These are phyloP conservation scores for Spinibarbus caldwelli DNA, from an alignment of 2,797 vertebrate species.

Conservation along the genomic window DNA sequence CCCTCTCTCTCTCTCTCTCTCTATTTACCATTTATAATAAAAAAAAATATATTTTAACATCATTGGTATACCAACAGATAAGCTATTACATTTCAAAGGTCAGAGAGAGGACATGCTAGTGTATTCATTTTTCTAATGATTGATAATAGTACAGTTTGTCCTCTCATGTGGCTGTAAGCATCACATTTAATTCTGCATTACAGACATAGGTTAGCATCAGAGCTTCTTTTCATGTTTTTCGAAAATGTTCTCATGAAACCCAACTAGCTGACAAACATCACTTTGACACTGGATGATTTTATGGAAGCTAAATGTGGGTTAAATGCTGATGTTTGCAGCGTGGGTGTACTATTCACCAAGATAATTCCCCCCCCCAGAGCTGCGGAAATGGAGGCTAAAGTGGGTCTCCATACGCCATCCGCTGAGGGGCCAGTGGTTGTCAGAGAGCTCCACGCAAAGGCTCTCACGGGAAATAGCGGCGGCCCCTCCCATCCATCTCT, in stretches of 20 bases:
- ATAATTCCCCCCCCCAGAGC: slow-evolving; percentile 31
- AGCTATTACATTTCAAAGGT: background rate
- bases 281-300: slow-evolving; percentile 53
- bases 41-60: background rate
- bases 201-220: no score
- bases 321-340: slow-evolving; percentile 66
- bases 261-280: slow-evolving; percentile 25
- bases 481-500: slow-evolving; percentile 49
- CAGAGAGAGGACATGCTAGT: background rate
- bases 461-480: slow-evolving; percentile 48
- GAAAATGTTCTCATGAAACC: slow-evolving; percentile 7
- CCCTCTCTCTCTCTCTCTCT: no score
- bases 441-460: slow-evolving; percentile 23
- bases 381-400: slow-evolving; percentile 47
- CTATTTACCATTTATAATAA: background rate
- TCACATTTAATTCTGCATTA: no score
- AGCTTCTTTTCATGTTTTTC: background rate
- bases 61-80: background rate
- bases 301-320: slow-evolving; percentile 65
- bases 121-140: no score
- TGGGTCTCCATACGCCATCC: slow-evolving; percentile 48
- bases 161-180: no score
- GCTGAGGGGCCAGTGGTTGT: slow-evolving; percentile 44
- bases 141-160: no score
- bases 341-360: slow-evolving; percentile 45